Conservation (phyloP, 2,113 vertebrate genomes). For the Equus quagga region DNA sequence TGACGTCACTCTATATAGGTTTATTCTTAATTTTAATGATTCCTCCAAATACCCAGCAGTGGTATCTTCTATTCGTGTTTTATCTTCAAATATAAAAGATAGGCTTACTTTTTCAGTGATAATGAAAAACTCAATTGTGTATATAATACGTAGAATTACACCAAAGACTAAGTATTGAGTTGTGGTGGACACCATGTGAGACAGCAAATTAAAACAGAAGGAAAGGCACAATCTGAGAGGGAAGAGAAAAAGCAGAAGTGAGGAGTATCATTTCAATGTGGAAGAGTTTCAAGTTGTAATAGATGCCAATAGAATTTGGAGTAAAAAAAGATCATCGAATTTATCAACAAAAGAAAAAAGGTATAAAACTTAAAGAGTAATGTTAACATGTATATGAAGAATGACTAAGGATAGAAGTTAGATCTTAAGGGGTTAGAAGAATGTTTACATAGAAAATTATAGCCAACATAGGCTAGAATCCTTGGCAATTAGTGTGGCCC, state of each 20-base stretch:
- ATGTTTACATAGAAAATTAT: not conserved
- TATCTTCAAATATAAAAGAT: not conserved
- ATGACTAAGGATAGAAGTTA: not conserved
- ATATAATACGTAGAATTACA: not conserved
- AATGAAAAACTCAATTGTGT: not conserved
- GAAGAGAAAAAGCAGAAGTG: not conserved
- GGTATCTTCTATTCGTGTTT: not conserved
- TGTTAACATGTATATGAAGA: not conserved
- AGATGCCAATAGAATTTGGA: not conserved
- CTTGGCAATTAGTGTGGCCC: not conserved
- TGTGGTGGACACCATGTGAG: not conserved
- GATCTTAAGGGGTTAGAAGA: not conserved
- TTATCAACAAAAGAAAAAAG: conserved; percentile 42
- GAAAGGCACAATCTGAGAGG: not conserved
- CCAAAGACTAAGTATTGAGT: not conserved
- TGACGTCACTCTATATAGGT: not conserved
- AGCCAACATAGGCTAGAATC: not conserved
- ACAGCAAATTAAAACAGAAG: not conserved
- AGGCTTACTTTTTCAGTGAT: not conserved
- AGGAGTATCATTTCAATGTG: not conserved
- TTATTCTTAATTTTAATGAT: conserved; percentile 22
- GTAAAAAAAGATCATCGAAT: not conserved
- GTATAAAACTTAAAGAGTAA: not conserved
- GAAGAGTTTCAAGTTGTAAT: not conserved
- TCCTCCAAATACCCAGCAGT: not conserved